Base-by-base conservation (phyloP, 2,113 vertebrate species). In the Sapayoa aenigma region DNA sequence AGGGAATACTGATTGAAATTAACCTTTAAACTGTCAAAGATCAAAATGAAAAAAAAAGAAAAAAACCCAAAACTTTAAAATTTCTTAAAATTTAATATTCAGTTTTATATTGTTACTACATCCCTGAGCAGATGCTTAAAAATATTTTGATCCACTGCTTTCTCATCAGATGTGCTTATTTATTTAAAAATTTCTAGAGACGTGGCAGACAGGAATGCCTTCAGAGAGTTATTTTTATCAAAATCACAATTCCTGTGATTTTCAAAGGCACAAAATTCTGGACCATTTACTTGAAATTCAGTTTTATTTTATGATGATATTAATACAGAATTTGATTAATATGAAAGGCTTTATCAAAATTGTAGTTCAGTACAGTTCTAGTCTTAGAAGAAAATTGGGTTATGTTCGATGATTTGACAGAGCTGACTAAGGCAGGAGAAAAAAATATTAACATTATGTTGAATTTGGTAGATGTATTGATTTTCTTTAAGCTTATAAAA, bases 311-410 rank as follows among this genome's bases (percentile, higher is more conserved):
- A 35, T 56, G 47, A 91, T 58, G 28, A 44, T 90, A 81, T 79
- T 96, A 66, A 44, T 37, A 28, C 12, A 92, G 69, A 90, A 8
- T 1, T 71, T 84, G 67, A 83, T 89, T 84, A 44, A 82, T 68
- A 73, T 39, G n/a, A 92, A 95, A 91, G 27, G 9, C 14, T 79
- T 95, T 92, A 77, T 85, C 42, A 91, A 94, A 90, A 92, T 62
- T 24, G 58, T 72, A 84, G 35, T 27, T 66, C 17, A 31, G 24
- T 65, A 37, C n/a, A 65, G 17, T 39, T 94, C 22, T 66, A 65
- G 16, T 33, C 22, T 27, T 47, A 20, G 63, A 75, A 96, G 65
- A 72, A 91, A 94, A 90, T 21, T 67, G 27, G 5, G 12, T 27
- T 78, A 24, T 30, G 10, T 60, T 62, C 87, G 37, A 47, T 74